These are phyloP conservation scores for Maconellicoccus hirsutus DNA, from an alignment of 1,140 invertebrate species.

Conservation along the genomic window DNA sequence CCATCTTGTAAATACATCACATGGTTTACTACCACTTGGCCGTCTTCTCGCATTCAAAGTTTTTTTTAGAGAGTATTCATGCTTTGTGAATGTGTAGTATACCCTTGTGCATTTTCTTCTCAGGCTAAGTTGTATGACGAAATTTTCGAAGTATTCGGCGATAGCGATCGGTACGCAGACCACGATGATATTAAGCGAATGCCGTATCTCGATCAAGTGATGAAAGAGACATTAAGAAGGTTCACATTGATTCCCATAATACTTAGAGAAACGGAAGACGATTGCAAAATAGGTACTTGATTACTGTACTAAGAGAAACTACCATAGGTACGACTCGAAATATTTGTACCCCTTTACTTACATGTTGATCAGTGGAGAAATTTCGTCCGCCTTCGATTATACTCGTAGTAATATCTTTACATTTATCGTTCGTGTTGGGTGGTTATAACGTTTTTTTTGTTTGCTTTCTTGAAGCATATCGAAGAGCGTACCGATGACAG, in stretches of 20 bases:
- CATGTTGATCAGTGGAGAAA: no score
- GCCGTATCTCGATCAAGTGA: conserved; percentile 27
- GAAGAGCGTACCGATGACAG: no score
- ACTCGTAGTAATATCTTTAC: no score
- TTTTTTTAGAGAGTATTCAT: background rate
- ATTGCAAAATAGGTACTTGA: conserved; percentile 35
- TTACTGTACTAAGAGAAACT: no score
- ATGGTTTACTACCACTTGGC: no score
- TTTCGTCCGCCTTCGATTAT: no score
- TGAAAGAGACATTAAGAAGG: conserved; percentile 28
- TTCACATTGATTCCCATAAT: conserved; percentile 48
- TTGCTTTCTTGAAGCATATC: no score
- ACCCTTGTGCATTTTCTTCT: conserved; percentile 23
- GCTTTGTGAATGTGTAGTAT: background rate
- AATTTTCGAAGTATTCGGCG: conserved; percentile 40
- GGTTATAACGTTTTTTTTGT: no score
- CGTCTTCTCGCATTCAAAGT: background rate
- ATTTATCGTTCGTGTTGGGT: no score
- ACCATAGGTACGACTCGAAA: no score
- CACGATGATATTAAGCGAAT: conserved; percentile 41
- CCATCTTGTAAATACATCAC: no score
- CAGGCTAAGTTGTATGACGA: conserved; percentile 37
- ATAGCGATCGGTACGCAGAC: conserved; percentile 35
- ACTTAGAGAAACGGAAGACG: conserved; percentile 41
- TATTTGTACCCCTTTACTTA: no score